phyloP scores from a whole-genome alignment of 2,797 vertebrate genomes.

The Poeciliopsis presidionis region DNA sequence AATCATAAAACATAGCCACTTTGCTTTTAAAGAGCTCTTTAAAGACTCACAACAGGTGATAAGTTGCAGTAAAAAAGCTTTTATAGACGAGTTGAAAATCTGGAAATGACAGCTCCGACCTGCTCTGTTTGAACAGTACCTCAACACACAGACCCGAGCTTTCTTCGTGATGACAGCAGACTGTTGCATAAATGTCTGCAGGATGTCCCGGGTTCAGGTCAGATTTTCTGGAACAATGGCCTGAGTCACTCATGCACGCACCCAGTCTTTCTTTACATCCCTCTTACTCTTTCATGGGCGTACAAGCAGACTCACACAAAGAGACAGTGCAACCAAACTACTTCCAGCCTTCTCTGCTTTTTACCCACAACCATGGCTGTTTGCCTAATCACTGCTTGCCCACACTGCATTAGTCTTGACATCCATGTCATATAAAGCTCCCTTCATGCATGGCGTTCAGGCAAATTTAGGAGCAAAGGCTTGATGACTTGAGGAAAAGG shows the following conservation, averaged over 20 bases:
- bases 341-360: slow-evolving; percentile 22
- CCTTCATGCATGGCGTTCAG: slow-evolving; percentile 9
- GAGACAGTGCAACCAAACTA: slow-evolving; percentile 14
- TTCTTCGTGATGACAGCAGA: slow-evolving; percentile 35
- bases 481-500: background rate
- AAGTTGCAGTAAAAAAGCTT: slow-evolving; percentile 14
- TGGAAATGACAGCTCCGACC: slow-evolving; percentile 9
- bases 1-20: slow-evolving; percentile 37
- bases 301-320: slow-evolving; percentile 15
- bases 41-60: slow-evolving; percentile 15
- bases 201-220: slow-evolving; percentile 69
- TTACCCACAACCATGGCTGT: slow-evolving; percentile 8
- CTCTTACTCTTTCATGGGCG: slow-evolving; percentile 24
- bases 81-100: background rate
- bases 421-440: slow-evolving; percentile 24
- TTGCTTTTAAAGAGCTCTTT: slow-evolving; percentile 23
- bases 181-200: slow-evolving; percentile 65
- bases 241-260: slow-evolving; percentile 60
- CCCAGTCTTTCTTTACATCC: slow-evolving; percentile 49
- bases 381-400: slow-evolving; percentile 7
- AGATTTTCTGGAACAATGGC: slow-evolving; percentile 76
- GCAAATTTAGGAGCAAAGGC: background rate
- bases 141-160: slow-evolving; percentile 21
- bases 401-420: slow-evolving; percentile 17
- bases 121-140: slow-evolving; percentile 7